These are phyloP conservation scores for Tetranychus urticae DNA, from an alignment of 1,140 invertebrate species.

Conservation along the genomic window DNA sequence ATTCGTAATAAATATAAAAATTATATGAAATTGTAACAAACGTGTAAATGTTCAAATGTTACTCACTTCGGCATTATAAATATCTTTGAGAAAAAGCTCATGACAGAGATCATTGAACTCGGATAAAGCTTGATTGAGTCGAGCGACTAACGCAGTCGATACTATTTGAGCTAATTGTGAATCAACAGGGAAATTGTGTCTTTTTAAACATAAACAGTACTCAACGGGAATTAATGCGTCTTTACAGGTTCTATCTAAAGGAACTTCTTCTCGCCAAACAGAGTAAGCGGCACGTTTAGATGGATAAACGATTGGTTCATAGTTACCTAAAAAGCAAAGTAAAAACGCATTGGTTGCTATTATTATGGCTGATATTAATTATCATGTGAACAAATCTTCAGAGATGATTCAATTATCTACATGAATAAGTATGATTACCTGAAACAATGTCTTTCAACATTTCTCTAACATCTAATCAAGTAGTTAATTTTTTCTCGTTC, in stretches of 20 bases:
- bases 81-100: background rate
- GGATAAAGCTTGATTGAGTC: background rate
- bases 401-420: background rate
- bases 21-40: background rate
- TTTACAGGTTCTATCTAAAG: constrained; percentile 4
- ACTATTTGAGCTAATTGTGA: background rate
- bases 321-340: no score
- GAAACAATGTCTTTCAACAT: no score
- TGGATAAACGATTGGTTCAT: background rate
- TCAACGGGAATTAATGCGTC: constrained; percentile 3
- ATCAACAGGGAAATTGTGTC: background rate
- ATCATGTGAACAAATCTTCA: background rate
- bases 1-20: background rate
- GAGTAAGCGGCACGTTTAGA: background rate
- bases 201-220: constrained; percentile 4
- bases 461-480: no score
- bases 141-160: background rate
- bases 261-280: background rate
- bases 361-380: no score
- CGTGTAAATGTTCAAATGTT: background rate
- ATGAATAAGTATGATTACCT: no score
- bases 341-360: no score
- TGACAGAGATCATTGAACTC: background rate
- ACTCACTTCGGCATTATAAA: background rate
- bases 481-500: no score